Evolutionary conservation across 2,113 vertebrate species (phyloP).

Genomic region (Pachyramphus minor): DNA sequence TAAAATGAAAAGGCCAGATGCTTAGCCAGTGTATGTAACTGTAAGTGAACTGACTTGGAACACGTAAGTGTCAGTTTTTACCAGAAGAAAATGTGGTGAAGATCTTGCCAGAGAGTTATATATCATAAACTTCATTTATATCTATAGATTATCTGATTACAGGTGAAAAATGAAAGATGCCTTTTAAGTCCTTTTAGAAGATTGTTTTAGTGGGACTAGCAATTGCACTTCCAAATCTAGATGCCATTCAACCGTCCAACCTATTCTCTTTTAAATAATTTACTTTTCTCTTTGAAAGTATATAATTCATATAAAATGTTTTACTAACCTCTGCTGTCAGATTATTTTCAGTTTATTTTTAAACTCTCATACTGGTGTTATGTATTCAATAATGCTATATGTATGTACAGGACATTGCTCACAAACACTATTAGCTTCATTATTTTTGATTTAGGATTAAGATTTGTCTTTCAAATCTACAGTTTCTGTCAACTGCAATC

Average conservation of each 20-base stretch:
- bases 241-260: background rate
- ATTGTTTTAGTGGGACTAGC: background rate
- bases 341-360: slow-evolving; percentile 29
- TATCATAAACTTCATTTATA: background rate
- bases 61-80: background rate
- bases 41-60: background rate
- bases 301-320: background rate
- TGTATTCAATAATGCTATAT: background rate
- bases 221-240: background rate
- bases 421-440: background rate
- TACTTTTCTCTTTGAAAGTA: background rate
- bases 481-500: background rate
- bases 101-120: background rate
- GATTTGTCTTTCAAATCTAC: slow-evolving; percentile 42
- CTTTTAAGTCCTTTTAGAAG: background rate
- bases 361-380: background rate
- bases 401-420: background rate
- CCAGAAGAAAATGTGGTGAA: background rate
- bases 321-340: background rate
- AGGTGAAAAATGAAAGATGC: background rate
- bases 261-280: background rate
- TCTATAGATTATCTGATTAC: background rate
- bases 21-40: background rate
- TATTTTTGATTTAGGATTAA: slow-evolving; percentile 42
- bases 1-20: background rate